Conservation (phyloP, 2,113 vertebrate species). For the Chauna torquata region DNA sequence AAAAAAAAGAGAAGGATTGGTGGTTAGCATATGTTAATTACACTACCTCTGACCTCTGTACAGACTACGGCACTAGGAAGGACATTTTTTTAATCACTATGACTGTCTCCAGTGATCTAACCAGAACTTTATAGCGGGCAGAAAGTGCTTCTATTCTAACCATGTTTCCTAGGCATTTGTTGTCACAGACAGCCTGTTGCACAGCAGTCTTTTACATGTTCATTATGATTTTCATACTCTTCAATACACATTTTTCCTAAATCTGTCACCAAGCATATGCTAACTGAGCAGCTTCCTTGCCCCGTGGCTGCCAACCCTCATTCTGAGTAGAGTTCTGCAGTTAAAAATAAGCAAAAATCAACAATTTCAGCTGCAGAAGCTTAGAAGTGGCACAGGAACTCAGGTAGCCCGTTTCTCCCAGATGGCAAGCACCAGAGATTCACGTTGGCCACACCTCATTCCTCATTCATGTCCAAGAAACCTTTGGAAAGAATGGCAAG, state of each 20-base stretch:
- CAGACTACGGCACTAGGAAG: neutral
- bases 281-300: neutral
- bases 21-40: neutral
- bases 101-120: neutral
- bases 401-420: neutral
- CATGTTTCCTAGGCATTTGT: neutral
- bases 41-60: neutral
- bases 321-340: neutral
- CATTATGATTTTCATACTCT: neutral
- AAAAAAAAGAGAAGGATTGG: conserved; percentile 39
- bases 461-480: neutral
- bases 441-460: neutral
- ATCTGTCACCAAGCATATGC: neutral
- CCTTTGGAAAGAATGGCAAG: neutral
- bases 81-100: neutral
- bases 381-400: neutral
- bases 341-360: neutral
- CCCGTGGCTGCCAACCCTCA: neutral
- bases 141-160: neutral
- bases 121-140: rapidly evolving
- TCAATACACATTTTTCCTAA: neutral
- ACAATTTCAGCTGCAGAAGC: neutral
- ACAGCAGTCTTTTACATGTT: neutral
- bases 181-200: neutral
- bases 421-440: neutral